A percentile compares a stretch with the other conserved stretches of the same genome.
Conservation (phyloP, 2,113 vertebrate species). For the Echinops telfairi region DNA sequence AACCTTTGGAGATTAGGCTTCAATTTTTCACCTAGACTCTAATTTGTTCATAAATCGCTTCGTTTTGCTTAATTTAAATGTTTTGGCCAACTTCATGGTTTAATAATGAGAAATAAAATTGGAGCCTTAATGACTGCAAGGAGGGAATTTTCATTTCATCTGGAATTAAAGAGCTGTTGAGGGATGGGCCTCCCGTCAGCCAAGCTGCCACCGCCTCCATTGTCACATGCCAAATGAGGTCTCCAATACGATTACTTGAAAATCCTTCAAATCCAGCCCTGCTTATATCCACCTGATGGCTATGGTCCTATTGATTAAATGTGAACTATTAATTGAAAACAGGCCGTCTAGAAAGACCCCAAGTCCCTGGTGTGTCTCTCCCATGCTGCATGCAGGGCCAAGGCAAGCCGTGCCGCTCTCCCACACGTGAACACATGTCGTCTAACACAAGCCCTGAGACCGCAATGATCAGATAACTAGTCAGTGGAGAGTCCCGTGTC, state of each 20-base stretch:
- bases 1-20: constrained; percentile 83
- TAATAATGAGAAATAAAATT: constrained; percentile 88
- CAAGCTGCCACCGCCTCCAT: constrained; percentile 48
- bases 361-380: constrained; percentile 62
- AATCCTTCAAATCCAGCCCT: constrained; percentile 77
- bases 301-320: constrained; percentile 71
- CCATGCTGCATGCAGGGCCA: constrained; percentile 54
- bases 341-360: constrained; percentile 74
- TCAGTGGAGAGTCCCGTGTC: constrained; percentile 51
- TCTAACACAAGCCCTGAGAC: constrained; percentile 63
- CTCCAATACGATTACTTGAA: constrained; percentile 72
- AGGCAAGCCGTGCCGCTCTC: constrained; percentile 74
- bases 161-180: constrained; percentile 79
- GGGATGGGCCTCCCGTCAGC: constrained; percentile 63
- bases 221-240: neutral
- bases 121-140: constrained; percentile 84
- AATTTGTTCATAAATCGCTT: constrained; percentile 86
- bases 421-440: constrained; percentile 62
- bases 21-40: constrained; percentile 83
- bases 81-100: constrained; percentile 86
- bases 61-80: constrained; percentile 87
- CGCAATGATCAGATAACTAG: constrained; percentile 63
- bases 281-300: constrained; percentile 59
- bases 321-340: constrained; percentile 73
- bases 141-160: constrained; percentile 82